Conservation (phyloP, 2,888 invertebrate species). For the Phasia obesa region DNA sequence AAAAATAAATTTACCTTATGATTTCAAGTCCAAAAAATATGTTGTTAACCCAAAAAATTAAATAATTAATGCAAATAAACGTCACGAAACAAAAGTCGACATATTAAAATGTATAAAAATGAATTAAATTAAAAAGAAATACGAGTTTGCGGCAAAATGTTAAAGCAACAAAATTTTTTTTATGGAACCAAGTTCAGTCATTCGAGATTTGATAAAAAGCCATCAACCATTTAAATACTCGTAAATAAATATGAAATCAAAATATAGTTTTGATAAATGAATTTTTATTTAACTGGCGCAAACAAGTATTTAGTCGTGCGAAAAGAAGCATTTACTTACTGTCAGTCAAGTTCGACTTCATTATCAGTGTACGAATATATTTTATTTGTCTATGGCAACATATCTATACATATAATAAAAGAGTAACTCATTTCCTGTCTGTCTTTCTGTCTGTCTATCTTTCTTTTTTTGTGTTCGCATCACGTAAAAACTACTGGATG, state of each 20-base stretch:
- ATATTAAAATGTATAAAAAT: neutral
- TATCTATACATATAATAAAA: too few relatives aligned
- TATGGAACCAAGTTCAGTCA: slow-evolving; percentile 4
- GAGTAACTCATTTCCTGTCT: too few relatives aligned
- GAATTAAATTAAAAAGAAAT: neutral
- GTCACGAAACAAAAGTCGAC: neutral
- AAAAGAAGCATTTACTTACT: neutral
- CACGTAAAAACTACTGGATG: too few relatives aligned
- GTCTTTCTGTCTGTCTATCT: too few relatives aligned
- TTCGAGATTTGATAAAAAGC: slow-evolving; percentile 34
- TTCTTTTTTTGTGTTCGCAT: too few relatives aligned
- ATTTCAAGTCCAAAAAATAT: too few relatives aligned
- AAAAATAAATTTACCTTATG: too few relatives aligned
- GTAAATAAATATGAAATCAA: slow-evolving; percentile 13
- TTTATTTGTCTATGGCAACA: too few relatives aligned
- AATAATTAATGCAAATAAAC: slow-evolving; percentile 25
- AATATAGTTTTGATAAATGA: slow-evolving; percentile 3
- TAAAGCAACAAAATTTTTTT: slow-evolving; percentile 33
- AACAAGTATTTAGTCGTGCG: slow-evolving; percentile 1
- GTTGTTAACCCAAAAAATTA: slow-evolving; percentile 11
- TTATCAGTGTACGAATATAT: neutral
- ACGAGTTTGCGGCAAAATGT: slow-evolving; percentile 12
- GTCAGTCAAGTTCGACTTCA: slow-evolving; percentile 26
- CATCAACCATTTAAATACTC: slow-evolving; percentile 26
- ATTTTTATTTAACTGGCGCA: neutral